These are phyloP conservation scores for Hyphantria cunea DNA, from an alignment of 1,140 invertebrate species.

Conservation along the genomic window DNA sequence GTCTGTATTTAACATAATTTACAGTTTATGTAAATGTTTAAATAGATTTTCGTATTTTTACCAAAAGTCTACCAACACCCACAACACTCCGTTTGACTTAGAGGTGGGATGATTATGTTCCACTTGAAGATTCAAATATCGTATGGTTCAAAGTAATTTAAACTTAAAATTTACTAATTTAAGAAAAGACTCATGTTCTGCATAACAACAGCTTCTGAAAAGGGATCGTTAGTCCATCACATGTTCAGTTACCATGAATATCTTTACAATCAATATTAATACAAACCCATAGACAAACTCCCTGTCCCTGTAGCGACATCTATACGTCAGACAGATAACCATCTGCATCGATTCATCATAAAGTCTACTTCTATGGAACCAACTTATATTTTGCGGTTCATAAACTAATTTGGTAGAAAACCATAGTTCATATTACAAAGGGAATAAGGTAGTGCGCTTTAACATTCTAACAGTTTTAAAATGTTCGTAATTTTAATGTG, in stretches of 20 bases:
- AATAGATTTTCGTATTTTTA: too few relatives aligned
- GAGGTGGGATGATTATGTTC: too few relatives aligned
- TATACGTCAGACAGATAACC: conserved; percentile 30
- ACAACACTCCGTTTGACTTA: too few relatives aligned
- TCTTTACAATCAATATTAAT: conserved; percentile 16
- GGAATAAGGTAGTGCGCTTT: not conserved
- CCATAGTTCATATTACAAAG: conserved; percentile 1
- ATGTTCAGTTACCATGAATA: conserved; percentile 19
- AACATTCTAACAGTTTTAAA: not conserved
- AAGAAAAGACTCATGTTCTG: too few relatives aligned
- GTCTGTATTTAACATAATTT: too few relatives aligned
- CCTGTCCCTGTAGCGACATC: conserved; percentile 16
- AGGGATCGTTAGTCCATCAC: conserved; percentile 2
- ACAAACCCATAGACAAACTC: not conserved
- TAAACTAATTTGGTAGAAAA: not conserved
- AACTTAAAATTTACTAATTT: too few relatives aligned
- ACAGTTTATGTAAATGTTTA: too few relatives aligned
- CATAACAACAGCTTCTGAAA: too few relatives aligned
- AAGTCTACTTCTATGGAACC: conserved; percentile 14
- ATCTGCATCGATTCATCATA: conserved; percentile 27
- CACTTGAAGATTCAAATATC: too few relatives aligned
- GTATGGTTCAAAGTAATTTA: too few relatives aligned
- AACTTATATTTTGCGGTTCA: not conserved
- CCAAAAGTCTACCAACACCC: too few relatives aligned
- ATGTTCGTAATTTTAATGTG: not conserved